Base-by-base conservation (phyloP, 2,888 invertebrate species). In the Harmothoe impar region DNA sequence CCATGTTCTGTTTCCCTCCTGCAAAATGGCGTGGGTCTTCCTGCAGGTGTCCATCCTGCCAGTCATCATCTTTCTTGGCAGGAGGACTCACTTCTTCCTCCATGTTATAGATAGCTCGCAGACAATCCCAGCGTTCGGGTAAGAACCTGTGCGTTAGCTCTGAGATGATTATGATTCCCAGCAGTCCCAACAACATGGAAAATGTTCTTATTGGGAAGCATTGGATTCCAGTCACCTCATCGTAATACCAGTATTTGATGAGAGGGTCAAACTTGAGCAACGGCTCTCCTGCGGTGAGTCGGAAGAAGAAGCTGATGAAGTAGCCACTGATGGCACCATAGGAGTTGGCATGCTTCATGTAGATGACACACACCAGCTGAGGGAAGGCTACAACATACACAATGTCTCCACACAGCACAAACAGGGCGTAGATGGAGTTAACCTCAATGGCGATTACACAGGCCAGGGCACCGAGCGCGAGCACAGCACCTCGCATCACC, bases 341-440 rank as follows among this genome's bases (percentile, higher is more conserved):
- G 10, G 56, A 0, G n/a, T 86, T 86, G 86, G 54, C 86, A n/a
- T 17, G 29, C 29, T n/a, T 54, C 15, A 86, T 5, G 56, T 54
- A 86, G 25, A 86, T 86, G 54, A 86, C 86, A 29, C 86, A 86
- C 29, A 25, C 54, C 29, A 86, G 29, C 29, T 86, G 86, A 20
- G 86, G 86, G 86, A 86, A 86, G 25, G 54, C 86, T 20, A 86
- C 54, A 15, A 86, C 86, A 29, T 86, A 86, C 29, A 86, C 86
- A 54, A 86, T n/a, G 86, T 86, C 86, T 31, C 86, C 86, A 54
- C 86, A 86, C 52, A 86, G 86, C 1, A 86, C 86, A 29, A 86
- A 86, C 0, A 86, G 86, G n/a, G 86, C 52, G 20, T 86, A 86
- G 86, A 86, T 86, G 86, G 86, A 86, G 29, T 29, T 86, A 31